These are phyloP conservation scores for Drosophila neonasuta DNA, from an alignment of 2,888 invertebrate genomes.

Conservation along the genomic window DNA sequence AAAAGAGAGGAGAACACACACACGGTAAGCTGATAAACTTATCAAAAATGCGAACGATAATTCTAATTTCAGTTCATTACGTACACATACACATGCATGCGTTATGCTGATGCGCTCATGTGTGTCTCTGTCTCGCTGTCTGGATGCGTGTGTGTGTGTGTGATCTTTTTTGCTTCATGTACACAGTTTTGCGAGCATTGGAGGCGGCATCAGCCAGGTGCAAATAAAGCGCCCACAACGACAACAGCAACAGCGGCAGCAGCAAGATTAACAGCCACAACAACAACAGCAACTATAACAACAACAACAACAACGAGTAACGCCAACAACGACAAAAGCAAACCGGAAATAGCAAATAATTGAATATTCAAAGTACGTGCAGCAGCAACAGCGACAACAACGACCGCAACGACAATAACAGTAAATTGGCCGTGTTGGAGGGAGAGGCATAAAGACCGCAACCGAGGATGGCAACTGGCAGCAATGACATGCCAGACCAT, in stretches of 20 bases:
- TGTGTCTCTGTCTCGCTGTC: neutral
- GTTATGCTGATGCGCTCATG: slow-evolving; percentile 25
- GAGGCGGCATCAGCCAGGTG: slow-evolving; percentile 39
- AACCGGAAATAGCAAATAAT: slow-evolving; percentile 68
- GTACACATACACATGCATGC: neutral
- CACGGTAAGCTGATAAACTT: slow-evolving; percentile 68
- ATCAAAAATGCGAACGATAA: slow-evolving; percentile 55
- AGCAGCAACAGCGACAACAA: slow-evolving; percentile 8
- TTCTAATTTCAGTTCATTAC: slow-evolving; percentile 50
- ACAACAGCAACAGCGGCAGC: slow-evolving; percentile 15
- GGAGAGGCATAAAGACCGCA: slow-evolving; percentile 1
- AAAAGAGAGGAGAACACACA: slow-evolving; percentile 19
- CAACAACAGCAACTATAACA: slow-evolving; percentile 15
- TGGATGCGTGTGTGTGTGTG: slow-evolving; percentile 8
- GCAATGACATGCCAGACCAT: slow-evolving; percentile 64
- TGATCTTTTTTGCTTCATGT: slow-evolving; percentile 20
- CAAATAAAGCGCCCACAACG: slow-evolving; percentile 28
- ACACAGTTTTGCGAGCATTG: slow-evolving; percentile 34
- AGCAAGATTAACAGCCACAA: slow-evolving; percentile 9
- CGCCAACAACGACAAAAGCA: slow-evolving; percentile 30
- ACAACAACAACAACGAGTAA: slow-evolving; percentile 9
- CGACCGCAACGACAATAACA: slow-evolving; percentile 7
- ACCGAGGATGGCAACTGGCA: slow-evolving; percentile 60
- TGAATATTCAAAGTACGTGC: slow-evolving; percentile 65
- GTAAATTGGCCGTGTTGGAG: slow-evolving; percentile 6